Evolutionary conservation across 1,140 invertebrate genomes (phyloP), one percentile per base, ranked within the genome.

Genomic region (Sweltsa coloradensis): DNA sequence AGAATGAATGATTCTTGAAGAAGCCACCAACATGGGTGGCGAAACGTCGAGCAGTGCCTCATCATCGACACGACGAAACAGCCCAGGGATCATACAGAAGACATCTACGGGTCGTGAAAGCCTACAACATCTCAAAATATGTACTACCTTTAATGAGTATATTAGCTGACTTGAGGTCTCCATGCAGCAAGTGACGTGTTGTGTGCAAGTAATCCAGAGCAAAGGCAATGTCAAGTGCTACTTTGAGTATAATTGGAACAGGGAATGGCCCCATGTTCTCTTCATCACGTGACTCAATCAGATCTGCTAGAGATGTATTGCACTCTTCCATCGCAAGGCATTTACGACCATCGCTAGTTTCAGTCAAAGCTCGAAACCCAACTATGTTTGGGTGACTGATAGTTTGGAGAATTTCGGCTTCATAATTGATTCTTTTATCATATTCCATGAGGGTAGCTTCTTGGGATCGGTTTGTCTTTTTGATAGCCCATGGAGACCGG

Each of bases 121-220:
- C n/a, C n/a, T n/a, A n/a, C n/a, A n/a, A n/a, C n/a, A n/a, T n/a
- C n/a, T n/a, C n/a, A n/a, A n/a, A n/a, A n/a, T n/a, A n/a, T n/a
- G n/a, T n/a, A n/a, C n/a, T 45, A 60, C 60, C 60, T 54, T 61
- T 63, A 14, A 69, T 58, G 19, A 92, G 68, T 25, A 91, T 67
- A 63, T 92, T 92, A 51, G 75, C 81, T 47, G 85, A 89, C 65
- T 91, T 92, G 13, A 91, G 66, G 61, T 92, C 88, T 27, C 85
- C 84, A 55, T 92, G 88, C 9, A 92, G 61, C 40, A 89, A 65
- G 21, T 75, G 64, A 22, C 72, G 77, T 48, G 74, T 74, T 7
- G 76, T 75, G 60, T 91, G 88, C 3, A 92, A 65, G 66, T 89
- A 92, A 55, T 83, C 69, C 1, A 92, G 57, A 1, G 82, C 87